These are phyloP conservation scores for Sitophilus oryzae DNA, from an alignment of 1,140 invertebrate species.

Conservation along the genomic window DNA sequence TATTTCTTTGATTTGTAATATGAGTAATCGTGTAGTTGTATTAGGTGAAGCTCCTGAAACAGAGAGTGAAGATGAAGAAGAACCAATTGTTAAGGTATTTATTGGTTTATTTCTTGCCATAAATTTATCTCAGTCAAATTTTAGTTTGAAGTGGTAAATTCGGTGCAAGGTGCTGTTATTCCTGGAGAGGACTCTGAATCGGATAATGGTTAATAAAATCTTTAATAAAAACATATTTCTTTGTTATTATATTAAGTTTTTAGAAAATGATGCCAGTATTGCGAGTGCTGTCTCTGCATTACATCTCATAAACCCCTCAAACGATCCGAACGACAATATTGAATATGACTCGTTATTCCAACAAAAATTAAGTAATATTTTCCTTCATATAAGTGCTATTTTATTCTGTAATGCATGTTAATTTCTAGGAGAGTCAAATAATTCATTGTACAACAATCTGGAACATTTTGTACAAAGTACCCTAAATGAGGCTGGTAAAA, in stretches of 20 bases:
- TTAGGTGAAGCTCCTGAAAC: conserved; percentile 42
- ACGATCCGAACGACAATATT: conserved; percentile 16
- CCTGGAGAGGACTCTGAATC: conserved; percentile 43
- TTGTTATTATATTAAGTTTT: conserved; percentile 9
- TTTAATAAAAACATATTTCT: background rate
- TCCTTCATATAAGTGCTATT: background rate
- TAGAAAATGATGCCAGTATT: conserved; percentile 32
- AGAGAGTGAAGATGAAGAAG: conserved; percentile 39
- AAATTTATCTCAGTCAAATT: conserved; percentile 4
- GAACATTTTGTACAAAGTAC: conserved; percentile 29
- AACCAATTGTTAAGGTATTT: conserved; percentile 17
- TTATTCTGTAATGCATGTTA: conserved; percentile 9
- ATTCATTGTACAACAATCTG: conserved; percentile 29
- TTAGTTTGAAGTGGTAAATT: conserved; percentile 17
- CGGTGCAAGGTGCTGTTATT: conserved; percentile 38
- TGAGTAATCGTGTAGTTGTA: conserved; percentile 30
- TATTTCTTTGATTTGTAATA: too few species aligned
- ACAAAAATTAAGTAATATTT: conserved; percentile 36
- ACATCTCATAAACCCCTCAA: conserved; percentile 13
- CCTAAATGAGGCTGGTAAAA: conserved; percentile 32
- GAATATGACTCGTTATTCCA: conserved; percentile 36
- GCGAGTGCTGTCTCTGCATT: conserved; percentile 35
- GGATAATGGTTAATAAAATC: conserved; percentile 31
- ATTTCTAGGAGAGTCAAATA: conserved; percentile 37
- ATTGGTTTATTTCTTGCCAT: background rate